Evolutionary conservation across 2,113 vertebrate species (phyloP).

Genomic region (Calonectris borealis): DNA sequence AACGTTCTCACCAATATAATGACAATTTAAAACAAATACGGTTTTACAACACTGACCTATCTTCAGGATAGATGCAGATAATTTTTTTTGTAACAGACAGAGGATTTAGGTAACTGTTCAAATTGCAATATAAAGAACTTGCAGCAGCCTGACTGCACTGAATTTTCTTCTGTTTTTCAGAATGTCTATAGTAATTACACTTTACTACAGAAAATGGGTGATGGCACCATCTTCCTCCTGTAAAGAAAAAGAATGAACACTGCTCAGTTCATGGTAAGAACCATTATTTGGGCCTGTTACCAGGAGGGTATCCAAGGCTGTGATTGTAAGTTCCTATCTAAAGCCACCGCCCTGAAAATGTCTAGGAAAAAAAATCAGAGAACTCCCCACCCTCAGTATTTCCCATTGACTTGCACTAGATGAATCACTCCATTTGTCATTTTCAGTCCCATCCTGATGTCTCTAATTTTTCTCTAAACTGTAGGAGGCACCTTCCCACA

Average conservation of each 20-base stretch:
- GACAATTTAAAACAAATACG: background rate
- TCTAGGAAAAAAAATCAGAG: background rate
- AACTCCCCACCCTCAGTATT: background rate
- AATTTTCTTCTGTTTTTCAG: background rate
- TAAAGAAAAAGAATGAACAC: background rate
- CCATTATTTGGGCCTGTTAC: background rate
- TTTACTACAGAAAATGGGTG: background rate
- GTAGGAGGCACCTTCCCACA: background rate
- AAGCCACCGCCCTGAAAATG: background rate
- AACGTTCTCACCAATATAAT: background rate
- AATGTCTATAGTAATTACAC: background rate
- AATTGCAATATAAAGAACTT: background rate
- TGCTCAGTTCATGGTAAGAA: background rate
- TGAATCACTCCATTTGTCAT: background rate
- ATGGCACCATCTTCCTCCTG: background rate
- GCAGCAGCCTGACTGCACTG: background rate
- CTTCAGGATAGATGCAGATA: background rate
- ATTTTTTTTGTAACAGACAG: background rate
- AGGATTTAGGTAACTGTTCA: background rate
- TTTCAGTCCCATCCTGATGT: background rate
- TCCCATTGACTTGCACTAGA: background rate
- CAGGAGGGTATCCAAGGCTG: background rate
- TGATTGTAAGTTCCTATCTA: background rate
- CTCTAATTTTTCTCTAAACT: background rate
- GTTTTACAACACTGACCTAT: background rate